Percentiles rank a stretch among this genome's conserved stretches.
Evolutionary conservation across 2,888 invertebrate species (phyloP).

Genomic region (Drosophila sordidula): DNA sequence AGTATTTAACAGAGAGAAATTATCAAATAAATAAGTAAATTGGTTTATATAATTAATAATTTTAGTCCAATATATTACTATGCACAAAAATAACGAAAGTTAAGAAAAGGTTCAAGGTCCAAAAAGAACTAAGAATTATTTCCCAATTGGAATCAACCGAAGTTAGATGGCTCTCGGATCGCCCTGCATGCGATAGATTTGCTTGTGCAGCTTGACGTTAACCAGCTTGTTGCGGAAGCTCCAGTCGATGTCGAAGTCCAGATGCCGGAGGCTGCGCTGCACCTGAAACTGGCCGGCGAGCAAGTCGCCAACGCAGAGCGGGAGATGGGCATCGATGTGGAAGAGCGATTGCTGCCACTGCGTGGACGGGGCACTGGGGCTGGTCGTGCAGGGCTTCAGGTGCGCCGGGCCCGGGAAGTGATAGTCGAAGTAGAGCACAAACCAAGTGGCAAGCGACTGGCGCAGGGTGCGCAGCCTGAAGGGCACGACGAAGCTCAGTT

Average conservation of each 20-base stretch:
- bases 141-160: not conserved
- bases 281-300: slow-evolving; percentile 34
- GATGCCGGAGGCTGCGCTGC: slow-evolving; percentile 9
- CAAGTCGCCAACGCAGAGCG: slow-evolving; percentile 25
- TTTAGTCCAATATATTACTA: too few species aligned
- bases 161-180: not conserved
- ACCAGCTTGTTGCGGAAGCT: slow-evolving; percentile 32
- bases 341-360: slow-evolving; percentile 58
- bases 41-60: too few species aligned
- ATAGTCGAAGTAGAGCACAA: slow-evolving; percentile 54
- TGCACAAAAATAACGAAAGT: too few species aligned
- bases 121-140: too few species aligned
- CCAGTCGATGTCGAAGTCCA: slow-evolving; percentile 59
- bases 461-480: slow-evolving; percentile 36
- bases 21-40: too few species aligned
- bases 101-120: too few species aligned
- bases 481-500: slow-evolving; percentile 41
- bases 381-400: slow-evolving; percentile 18
- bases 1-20: too few species aligned
- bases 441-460: slow-evolving; percentile 36
- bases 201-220: slow-evolving; percentile 25
- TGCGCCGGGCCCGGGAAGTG: slow-evolving; percentile 19
- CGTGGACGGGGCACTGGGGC: slow-evolving; percentile 30
- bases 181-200: slow-evolving; percentile 56
- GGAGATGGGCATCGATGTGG: slow-evolving; percentile 43